A percentile compares a stretch with the other conserved stretches of the same genome.
Evolutionary conservation across 2,888 invertebrate genomes (phyloP).

Genomic region (Standfussiana lucernea): DNA sequence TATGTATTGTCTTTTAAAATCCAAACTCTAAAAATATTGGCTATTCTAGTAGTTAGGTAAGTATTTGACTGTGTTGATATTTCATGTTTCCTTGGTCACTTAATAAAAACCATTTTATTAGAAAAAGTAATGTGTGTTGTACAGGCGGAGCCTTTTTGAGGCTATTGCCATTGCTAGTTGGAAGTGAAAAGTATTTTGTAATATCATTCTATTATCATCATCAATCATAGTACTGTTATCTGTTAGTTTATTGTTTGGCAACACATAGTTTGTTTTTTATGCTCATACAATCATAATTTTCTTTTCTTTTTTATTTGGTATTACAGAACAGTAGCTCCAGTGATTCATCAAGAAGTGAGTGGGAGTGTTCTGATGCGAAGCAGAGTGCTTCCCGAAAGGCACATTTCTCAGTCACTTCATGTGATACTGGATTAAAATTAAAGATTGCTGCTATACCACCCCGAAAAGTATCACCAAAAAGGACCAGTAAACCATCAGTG

Average conservation of each 20-base stretch:
- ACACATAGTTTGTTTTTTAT: neutral
- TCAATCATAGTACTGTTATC: neutral
- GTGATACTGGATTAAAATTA: slow-evolving; percentile 91
- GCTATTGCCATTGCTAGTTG: neutral
- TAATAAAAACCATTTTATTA: neutral
- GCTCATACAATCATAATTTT: neutral
- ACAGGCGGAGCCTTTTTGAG: neutral
- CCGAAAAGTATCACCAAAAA: slow-evolving; percentile 82
- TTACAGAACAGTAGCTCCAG: slow-evolving; percentile 87
- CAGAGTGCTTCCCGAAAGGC: slow-evolving; percentile 81
- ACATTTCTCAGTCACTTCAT: slow-evolving; percentile 92
- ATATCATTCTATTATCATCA: neutral
- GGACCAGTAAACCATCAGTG: slow-evolving; percentile 79
- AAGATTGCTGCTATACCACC: slow-evolving; percentile 92
- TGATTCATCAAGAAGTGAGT: slow-evolving; percentile 86
- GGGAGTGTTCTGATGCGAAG: slow-evolving; percentile 84
- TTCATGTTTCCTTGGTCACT: slow-evolving; percentile 5
- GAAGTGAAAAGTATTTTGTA: neutral
- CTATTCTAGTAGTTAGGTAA: neutral
- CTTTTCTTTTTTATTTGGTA: slow-evolving; percentile 9
- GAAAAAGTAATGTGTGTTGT: neutral
- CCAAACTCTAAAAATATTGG: neutral
- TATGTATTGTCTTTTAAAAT: slow-evolving; percentile 70
- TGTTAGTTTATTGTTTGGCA: neutral
- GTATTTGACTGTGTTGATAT: neutral